Evolutionary conservation across 1,140 invertebrate genomes (phyloP).

Genomic region (Euschistus heros): DNA sequence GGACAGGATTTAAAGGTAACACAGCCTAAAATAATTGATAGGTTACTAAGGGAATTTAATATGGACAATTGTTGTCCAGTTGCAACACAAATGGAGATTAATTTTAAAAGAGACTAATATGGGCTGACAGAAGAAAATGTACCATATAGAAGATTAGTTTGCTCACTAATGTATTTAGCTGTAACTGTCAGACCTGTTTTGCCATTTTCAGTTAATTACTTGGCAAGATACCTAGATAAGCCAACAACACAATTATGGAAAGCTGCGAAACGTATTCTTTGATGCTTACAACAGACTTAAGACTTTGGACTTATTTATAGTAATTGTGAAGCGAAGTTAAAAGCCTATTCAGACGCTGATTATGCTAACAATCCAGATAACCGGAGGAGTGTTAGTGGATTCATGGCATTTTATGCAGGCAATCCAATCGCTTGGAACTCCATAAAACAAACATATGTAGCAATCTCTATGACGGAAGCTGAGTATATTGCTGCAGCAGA

Average conservation of each 20-base stretch:
- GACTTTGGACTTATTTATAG: slow-evolving; percentile 22
- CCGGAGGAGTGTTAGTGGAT: not conserved
- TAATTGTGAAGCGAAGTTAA: slow-evolving; percentile 16
- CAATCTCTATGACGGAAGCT: slow-evolving; percentile 33
- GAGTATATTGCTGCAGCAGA: slow-evolving; percentile 26
- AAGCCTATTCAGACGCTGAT: slow-evolving; percentile 23
- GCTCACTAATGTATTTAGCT: slow-evolving; percentile 6
- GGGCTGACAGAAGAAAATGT: too few relatives aligned
- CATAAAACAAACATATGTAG: slow-evolving; percentile 32
- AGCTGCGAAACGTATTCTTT: too few relatives aligned
- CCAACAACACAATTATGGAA: slow-evolving; percentile 1
- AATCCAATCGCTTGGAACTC: slow-evolving; percentile 32
- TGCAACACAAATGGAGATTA: too few relatives aligned
- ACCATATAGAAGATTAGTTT: slow-evolving; percentile 20
- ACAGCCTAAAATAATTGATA: too few relatives aligned
- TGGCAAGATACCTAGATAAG: slow-evolving; percentile 1
- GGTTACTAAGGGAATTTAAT: too few relatives aligned
- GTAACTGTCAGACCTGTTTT: slow-evolving; percentile 1
- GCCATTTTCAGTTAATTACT: slow-evolving; percentile 2
- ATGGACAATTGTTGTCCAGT: too few relatives aligned
- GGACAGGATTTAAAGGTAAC: too few relatives aligned
- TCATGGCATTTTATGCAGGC: slow-evolving; percentile 25
- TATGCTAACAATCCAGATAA: slow-evolving; percentile 15
- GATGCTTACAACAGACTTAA: too few relatives aligned
- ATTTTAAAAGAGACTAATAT: too few relatives aligned